A percentile compares a stretch with the other conserved stretches of the same genome.
These are phyloP conservation scores for Peromyscus leucopus DNA, from an alignment of 2,113 vertebrate species.

Conservation along the genomic window DNA sequence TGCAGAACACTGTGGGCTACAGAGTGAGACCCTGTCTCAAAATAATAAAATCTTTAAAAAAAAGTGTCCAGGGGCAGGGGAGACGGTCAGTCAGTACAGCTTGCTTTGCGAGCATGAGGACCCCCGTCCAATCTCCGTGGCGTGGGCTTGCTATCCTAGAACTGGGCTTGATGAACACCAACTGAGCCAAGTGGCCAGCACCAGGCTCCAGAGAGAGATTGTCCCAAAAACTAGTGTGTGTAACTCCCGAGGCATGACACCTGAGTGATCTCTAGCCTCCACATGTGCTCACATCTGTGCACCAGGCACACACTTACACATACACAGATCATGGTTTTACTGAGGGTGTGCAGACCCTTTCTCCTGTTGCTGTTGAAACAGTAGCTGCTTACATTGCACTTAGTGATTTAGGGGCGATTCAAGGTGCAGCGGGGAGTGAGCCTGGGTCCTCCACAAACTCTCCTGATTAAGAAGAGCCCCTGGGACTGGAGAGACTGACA, in stretches of 20 bases:
- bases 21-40: not conserved
- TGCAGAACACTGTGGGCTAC: not conserved
- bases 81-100: not conserved
- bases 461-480: not conserved
- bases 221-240: not conserved
- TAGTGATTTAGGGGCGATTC: not conserved
- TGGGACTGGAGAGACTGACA: not conserved
- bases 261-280: not conserved
- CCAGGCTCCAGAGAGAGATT: not conserved
- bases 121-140: too few species aligned
- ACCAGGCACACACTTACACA: too few species aligned
- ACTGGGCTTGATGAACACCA: not conserved
- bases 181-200: not conserved
- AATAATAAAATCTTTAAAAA: not conserved
- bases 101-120: not conserved
- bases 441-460: not conserved
- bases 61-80: not conserved
- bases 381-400: not conserved
- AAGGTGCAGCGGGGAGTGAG: not conserved
- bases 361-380: not conserved
- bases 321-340: not conserved
- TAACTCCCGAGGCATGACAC: not conserved
- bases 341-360: not conserved
- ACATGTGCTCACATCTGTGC: fast-evolving
- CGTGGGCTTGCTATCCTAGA: not conserved